Evolutionary conservation across 2,888 invertebrate genomes (phyloP), one percentile per base, ranked within the genome.

Genomic region (Eumerus sabulonum): DNA sequence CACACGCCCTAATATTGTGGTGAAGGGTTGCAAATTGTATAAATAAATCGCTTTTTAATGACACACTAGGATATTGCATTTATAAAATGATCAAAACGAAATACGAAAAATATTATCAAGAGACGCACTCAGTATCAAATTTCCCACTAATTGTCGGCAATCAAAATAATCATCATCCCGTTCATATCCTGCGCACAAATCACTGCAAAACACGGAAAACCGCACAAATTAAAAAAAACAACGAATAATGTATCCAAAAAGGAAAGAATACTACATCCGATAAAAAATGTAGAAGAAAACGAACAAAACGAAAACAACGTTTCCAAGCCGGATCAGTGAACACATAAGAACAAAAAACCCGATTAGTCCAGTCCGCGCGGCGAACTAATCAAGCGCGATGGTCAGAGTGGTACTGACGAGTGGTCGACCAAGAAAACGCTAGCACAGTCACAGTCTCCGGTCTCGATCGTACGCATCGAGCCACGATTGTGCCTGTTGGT

Each of bases 341-440:
- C 14, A 13, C 36, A 16, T n/a, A n/a, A 42, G 35, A 12, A 50
- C 16, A 42, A 27, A 54, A 18, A 66, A 59, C 51, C 51, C 59
- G 60, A 36, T 50, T 70, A 66, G 76, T 53, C 68, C 74, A 59
- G 63, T 82, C 81, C 84, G 83, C 82, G 82, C 82, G 79, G 27
- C 82, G 81, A 83, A 83, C 82, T 84, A 84, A 82, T 84, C 85
- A 84, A 83, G 85, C 83, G 82, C 76, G 85, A 83, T 84, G 85
- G 85, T 85, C 85, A 82, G 85, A 85, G 70, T 85, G 85, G 84
- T 86, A 87, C 87, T 88, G 85, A 76, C 84, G 84, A 82, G 85
- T 85, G 86, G 85, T 85, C 87, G 86, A 84, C 85, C 87, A 86
- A 83, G 85, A 86, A 86, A 84, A 85, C 84, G 76, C 54, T 64